A percentile compares a stretch with the other conserved stretches of the same genome.
Evolutionary conservation across 2,797 vertebrate genomes (phyloP).

Genomic region (Ataeniobius toweri): DNA sequence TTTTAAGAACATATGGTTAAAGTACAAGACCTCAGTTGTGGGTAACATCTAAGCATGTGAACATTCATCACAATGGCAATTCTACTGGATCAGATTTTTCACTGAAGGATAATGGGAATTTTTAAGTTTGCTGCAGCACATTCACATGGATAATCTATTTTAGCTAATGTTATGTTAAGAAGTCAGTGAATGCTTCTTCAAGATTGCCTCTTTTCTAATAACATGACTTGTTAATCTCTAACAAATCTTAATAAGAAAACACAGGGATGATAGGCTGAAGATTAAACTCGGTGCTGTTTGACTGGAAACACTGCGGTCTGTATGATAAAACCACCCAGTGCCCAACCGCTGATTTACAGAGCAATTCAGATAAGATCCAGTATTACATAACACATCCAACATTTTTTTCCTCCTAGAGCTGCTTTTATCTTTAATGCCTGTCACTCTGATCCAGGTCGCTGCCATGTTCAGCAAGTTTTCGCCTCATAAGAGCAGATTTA

Average conservation of each 20-base stretch:
- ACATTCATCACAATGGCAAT: no score
- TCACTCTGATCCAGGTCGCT: neutral
- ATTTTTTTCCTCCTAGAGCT: neutral
- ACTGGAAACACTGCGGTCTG: neutral
- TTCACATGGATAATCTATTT: neutral
- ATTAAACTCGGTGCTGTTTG: neutral
- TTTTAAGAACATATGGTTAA: neutral
- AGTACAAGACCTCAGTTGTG: neutral
- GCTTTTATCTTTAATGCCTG: neutral
- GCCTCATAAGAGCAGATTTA: conserved; percentile 1
- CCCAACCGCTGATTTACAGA: conserved; percentile 5
- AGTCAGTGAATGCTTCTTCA: neutral
- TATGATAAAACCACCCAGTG: conserved; percentile 3
- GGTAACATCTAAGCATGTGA: no score
- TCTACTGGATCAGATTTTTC: no score
- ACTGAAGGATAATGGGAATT: neutral
- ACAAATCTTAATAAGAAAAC: neutral
- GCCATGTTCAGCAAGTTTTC: neutral
- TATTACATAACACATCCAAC: neutral
- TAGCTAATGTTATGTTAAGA: neutral
- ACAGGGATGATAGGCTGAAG: neutral
- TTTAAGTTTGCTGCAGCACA: neutral
- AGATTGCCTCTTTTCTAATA: neutral
- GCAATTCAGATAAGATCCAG: neutral
- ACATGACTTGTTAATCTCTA: neutral